Base-by-base conservation (phyloP, 1,140 invertebrate species). In the Drosophila sturtevanti region DNA sequence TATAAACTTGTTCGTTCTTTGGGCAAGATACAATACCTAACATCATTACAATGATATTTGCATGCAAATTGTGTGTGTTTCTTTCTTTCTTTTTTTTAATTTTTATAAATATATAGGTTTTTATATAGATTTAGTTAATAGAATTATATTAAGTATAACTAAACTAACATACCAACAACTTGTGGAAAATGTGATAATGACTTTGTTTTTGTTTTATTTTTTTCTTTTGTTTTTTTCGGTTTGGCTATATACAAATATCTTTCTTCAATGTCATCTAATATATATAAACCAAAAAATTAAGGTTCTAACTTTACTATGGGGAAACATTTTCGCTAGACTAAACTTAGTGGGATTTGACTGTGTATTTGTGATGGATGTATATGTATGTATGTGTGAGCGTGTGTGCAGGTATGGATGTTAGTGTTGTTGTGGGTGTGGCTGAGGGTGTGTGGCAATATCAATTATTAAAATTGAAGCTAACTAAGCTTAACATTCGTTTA, bases 1-100 rank as follows among this genome's bases (percentile, higher is more conserved):
- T 78, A 89, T 87, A 84, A 77, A 77, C 77, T 77, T 87, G 84
- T 84, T 87, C 84, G 84, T 84, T 87, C 84, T 87, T 87, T 87
- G 84, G 84, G 84, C 85, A 87, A 89, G 84, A 89, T 82, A 82
- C 84, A 87, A 79, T 75, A 74, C 16, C 41, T 21, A 31, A 21
- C 41, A 48, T 48, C 41, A 48, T 78, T 84, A 89, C 63, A 11
- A 52, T 60, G 54, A 68, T 86, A 79, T 79, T 71, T 86, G 84
- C 74, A 82, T 79, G 82, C 82, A 70, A 75, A 79, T 76, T 79
- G 70, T 16, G 2, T 24, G 2, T 4, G 2, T 24, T 24, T 24
- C 4, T 24, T 24, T 31, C 4, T 24, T 24, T 4, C 4, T 24
- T 24, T 24, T 24, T 24, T 24, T 31, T 31, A 4, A 4, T 87